phyloP scores from a whole-genome alignment of 2,113 vertebrate genomes.

The Pipa parva region DNA sequence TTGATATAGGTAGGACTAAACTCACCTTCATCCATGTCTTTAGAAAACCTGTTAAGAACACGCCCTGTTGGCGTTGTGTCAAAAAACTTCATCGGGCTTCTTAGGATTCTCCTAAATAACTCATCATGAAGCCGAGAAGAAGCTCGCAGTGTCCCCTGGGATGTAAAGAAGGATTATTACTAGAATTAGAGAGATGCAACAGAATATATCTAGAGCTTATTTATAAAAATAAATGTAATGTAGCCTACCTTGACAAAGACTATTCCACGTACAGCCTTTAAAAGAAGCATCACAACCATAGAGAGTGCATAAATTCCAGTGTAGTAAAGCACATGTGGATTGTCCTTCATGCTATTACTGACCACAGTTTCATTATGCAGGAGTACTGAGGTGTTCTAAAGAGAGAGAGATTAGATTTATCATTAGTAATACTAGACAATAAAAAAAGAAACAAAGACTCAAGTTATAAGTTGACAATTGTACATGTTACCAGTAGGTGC shows the following conservation, averaged over 20 bases:
- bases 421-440: no score
- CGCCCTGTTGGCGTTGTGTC: conserved; percentile 81
- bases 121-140: conserved; percentile 84
- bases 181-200: not conserved
- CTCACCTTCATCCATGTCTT: conserved; percentile 92
- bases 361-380: conserved; percentile 69
- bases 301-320: conserved; percentile 80
- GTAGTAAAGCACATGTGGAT: conserved; percentile 83
- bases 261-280: conserved; percentile 81
- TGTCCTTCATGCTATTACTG: conserved; percentile 83
- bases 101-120: conserved; percentile 81
- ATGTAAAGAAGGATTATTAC: not conserved
- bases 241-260: conserved; percentile 82
- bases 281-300: conserved; percentile 85
- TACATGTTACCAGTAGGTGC: no score
- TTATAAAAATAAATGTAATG: not conserved
- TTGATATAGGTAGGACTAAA: not conserved
- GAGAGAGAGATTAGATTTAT: conserved; percentile 33
- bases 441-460: no score
- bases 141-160: conserved; percentile 78
- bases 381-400: conserved; percentile 72
- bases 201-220: not conserved
- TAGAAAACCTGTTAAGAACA: conserved; percentile 88
- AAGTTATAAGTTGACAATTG: no score
- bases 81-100: conserved; percentile 94